These are phyloP conservation scores for Herpailurus yagouaroundi DNA, from an alignment of 2,113 vertebrate genomes.

Conservation along the genomic window DNA sequence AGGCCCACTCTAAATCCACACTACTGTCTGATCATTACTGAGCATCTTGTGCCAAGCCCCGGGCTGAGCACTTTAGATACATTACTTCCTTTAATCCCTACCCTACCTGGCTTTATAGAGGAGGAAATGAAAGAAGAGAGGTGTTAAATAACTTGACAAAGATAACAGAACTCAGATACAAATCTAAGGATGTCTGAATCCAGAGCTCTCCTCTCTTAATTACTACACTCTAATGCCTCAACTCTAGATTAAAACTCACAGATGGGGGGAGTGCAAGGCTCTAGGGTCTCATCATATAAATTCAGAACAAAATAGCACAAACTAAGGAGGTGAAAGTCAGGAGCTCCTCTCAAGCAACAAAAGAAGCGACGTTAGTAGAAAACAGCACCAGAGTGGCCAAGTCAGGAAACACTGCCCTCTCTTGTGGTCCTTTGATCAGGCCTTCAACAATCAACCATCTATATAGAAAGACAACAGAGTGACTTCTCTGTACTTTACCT, in stretches of 20 bases:
- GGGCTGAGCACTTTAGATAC: background rate
- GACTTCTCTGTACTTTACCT: slow-evolving; percentile 86
- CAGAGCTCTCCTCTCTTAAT: background rate
- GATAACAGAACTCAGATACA: background rate
- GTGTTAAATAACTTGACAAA: slow-evolving; percentile 1
- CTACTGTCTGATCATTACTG: background rate
- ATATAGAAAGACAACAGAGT: background rate
- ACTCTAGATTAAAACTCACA: background rate
- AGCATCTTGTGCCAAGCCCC: background rate
- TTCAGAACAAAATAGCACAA: background rate
- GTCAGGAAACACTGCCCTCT: background rate
- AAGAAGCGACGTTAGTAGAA: background rate
- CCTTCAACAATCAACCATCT: background rate
- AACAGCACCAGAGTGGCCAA: background rate
- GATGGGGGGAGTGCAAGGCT: background rate
- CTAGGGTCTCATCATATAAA: background rate
- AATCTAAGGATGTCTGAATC: background rate
- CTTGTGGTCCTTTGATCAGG: background rate
- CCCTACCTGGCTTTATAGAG: background rate
- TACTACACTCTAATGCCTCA: background rate
- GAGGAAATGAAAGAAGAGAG: slow-evolving; percentile 23
- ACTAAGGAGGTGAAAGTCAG: background rate
- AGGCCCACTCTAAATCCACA: background rate
- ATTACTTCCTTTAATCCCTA: background rate
- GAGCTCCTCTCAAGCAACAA: background rate